phyloP scores from a whole-genome alignment of 2,888 invertebrate genomes.

The Marronus borbonicus region DNA sequence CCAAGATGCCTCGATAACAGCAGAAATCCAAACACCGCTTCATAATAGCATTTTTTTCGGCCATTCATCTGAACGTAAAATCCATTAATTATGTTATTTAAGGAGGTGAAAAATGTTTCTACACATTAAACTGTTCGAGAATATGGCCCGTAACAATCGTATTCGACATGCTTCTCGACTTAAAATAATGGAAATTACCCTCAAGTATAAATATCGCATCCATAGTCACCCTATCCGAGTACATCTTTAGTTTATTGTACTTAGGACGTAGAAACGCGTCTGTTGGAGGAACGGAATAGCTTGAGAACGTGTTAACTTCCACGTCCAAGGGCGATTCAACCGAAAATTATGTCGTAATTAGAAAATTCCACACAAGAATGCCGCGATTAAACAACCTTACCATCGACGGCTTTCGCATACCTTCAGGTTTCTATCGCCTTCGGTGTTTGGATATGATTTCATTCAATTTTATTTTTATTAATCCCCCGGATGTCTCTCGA shows the following conservation, averaged over 20 bases:
- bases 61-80: background rate
- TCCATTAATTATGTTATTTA: background rate
- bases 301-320: slow-evolving; percentile 37
- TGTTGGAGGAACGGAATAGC: background rate
- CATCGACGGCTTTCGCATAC: slow-evolving; percentile 19
- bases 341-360: slow-evolving; percentile 36
- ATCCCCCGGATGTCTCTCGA: slow-evolving; percentile 8
- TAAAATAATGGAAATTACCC: slow-evolving; percentile 16
- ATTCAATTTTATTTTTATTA: slow-evolving; percentile 24
- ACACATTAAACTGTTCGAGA: background rate
- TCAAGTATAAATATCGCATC: background rate
- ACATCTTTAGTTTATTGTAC: slow-evolving; percentile 21
- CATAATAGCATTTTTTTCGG: background rate
- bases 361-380: slow-evolving; percentile 23
- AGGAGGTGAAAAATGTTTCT: slow-evolving; percentile 13
- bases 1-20: too few species aligned
- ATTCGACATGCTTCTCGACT: background rate
- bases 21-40: too few species aligned
- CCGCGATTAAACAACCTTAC: slow-evolving; percentile 31
- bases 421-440: slow-evolving; percentile 21
- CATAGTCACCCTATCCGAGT: slow-evolving; percentile 18
- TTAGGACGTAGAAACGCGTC: background rate
- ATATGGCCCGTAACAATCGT: background rate
- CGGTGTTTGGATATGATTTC: slow-evolving; percentile 33
- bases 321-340: slow-evolving; percentile 30